Evolutionary conservation across 1,140 invertebrate genomes (phyloP), one percentile per base, ranked within the genome.

Genomic region (Ceratosolen fusciceps): DNA sequence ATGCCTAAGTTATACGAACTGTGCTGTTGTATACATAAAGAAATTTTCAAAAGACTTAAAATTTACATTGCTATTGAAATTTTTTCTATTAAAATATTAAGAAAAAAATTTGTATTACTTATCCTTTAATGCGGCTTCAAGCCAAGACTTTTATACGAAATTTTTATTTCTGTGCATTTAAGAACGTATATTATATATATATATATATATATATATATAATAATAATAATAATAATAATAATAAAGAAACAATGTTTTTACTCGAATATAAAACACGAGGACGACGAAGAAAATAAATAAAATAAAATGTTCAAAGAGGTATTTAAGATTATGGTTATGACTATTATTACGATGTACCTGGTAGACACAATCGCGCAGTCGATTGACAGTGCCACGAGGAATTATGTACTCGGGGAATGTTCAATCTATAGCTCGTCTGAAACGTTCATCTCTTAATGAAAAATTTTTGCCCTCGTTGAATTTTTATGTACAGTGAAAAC

Each of bases 271-370:
- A 74, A 43, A 75, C 39, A 75, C 24, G 29, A 75, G 31, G 58
- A 68, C 67, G 67, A 39, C 62, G 24, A 70, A 58, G 49, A 34
- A 62, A 80, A 74, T n/a, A 24, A 26, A 71, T 39, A n/a, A 10
- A 68, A 47, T 47, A 73, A 72, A 62, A 80, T 43, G n/a, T 65
- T 56, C 47, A 77, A 60, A 75, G 73, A 80, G 49, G 56, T 79
- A 74, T 80, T 74, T 80, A 72, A 75, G 43, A 76, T 71, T 80
- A n/a, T 62, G 21, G 71, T 70, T 49, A 75, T 71, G 77, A 84
- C 86, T 82, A 84, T 84, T 87, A 82, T 85, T 87, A 88, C 86
- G 83, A 87, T 86, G 87, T 88, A 88, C 87, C 87, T 88, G 87
- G 87, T 87, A 88, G 87, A 87, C 81, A 84, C 85, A 85, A 86